Evolutionary conservation across 2,113 vertebrate genomes (phyloP).

Genomic region (Nymphicus hollandicus): DNA sequence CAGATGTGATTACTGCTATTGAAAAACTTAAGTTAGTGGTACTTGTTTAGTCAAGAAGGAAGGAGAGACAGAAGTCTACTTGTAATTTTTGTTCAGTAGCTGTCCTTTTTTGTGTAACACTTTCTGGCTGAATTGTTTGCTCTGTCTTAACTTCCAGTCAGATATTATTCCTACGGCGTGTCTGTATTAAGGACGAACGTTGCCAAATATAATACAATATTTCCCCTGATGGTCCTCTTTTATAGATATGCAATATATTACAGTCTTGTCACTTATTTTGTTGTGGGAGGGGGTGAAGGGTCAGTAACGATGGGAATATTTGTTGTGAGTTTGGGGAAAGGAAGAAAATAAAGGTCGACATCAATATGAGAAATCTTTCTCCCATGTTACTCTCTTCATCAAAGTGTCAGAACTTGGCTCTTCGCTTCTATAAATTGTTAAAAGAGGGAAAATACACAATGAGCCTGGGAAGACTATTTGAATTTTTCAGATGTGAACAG

Average conservation of each 20-base stretch:
- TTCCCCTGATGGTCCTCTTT: neutral
- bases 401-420: neutral
- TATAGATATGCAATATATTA: neutral
- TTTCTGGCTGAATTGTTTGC: neutral
- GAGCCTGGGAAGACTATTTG: neutral
- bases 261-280: neutral
- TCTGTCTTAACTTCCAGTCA: neutral
- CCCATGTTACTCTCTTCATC: neutral
- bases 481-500: neutral
- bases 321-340: neutral
- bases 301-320: neutral
- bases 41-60: neutral
- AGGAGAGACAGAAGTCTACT: neutral
- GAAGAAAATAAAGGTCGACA: neutral
- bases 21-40: neutral
- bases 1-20: neutral
- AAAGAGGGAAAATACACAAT: neutral
- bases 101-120: neutral
- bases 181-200: neutral
- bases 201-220: neutral
- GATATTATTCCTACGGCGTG: neutral
- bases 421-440: neutral
- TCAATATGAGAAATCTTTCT: neutral
- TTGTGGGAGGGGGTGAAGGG: neutral
- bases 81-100: neutral